Percentiles rank a stretch among this genome's conserved stretches.
Evolutionary conservation across 2,113 vertebrate genomes (phyloP).

Genomic region (Rousettus leschenaultii): DNA sequence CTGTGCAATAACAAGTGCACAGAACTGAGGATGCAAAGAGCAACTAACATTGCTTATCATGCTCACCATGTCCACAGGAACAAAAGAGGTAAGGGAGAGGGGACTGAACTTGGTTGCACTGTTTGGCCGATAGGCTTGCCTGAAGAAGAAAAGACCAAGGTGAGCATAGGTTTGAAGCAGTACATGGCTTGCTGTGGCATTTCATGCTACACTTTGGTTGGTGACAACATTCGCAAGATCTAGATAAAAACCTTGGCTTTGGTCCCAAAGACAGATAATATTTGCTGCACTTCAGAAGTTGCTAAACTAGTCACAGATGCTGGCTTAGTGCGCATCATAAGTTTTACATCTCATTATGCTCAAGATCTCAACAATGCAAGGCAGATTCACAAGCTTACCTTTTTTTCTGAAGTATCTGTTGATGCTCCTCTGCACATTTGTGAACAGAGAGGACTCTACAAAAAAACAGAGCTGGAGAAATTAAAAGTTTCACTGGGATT

Average conservation of each 20-base stretch:
- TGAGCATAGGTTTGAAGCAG: slow-evolving; percentile 96
- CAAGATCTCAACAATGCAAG: slow-evolving; percentile 94
- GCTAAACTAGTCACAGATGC: slow-evolving; percentile 95
- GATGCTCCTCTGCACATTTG: slow-evolving; percentile 94
- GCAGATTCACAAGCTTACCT: slow-evolving; percentile 92
- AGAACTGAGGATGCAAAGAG: slow-evolving; percentile 92
- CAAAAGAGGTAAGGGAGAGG: slow-evolving; percentile 94
- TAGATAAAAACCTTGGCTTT: slow-evolving; percentile 96
- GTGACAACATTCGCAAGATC: slow-evolving; percentile 96
- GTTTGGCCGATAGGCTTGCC: slow-evolving; percentile 95
- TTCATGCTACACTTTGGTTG: slow-evolving; percentile 94
- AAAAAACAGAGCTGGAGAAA: slow-evolving; percentile 95
- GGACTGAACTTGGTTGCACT: slow-evolving; percentile 90
- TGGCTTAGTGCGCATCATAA: slow-evolving; percentile 94
- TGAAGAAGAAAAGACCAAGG: slow-evolving; percentile 95
- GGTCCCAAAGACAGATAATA: slow-evolving; percentile 94
- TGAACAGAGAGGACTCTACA: slow-evolving; percentile 94
- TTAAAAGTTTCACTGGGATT: slow-evolving; percentile 96
- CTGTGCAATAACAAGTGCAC: slow-evolving; percentile 82
- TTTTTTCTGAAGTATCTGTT: slow-evolving; percentile 95
- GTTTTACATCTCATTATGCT: slow-evolving; percentile 95
- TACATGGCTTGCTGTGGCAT: slow-evolving; percentile 95
- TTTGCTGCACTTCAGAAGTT: slow-evolving; percentile 94
- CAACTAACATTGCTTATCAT: slow-evolving; percentile 95
- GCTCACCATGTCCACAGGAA: slow-evolving; percentile 95